Evolutionary conservation across 2,797 vertebrate genomes (phyloP), one percentile per base, ranked within the genome.

Genomic region (Anguilla anguilla): DNA sequence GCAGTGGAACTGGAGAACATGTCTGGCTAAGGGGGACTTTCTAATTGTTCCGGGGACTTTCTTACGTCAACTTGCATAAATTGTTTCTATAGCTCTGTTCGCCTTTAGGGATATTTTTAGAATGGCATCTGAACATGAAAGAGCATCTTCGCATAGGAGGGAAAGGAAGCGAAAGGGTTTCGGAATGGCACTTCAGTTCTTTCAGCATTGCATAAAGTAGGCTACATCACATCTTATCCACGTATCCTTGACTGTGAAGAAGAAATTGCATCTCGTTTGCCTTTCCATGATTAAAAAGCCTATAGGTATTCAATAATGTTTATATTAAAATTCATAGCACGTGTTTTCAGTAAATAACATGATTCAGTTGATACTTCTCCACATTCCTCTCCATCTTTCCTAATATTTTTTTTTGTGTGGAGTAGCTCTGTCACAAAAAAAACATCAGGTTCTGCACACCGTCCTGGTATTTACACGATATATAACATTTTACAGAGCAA

Each of bases 41-140:
- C 17, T 82, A 82, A 82, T 82, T 82, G 79, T n/a, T 82, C 43
- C 46, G 25, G 9, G 19, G 79, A 51, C 46, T 51, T n/a, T 82
- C 19, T 82, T n/a, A n/a, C 9, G 25, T 82, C 43, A 82, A 43
- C 35, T 77, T 77, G 74, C 74, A 43, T 46, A 6, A 2, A 49
- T 82, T 82, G 79, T 82, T 46, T 51, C 79, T 82, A 51, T 82
- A 77, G 3, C 31, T 15, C 25, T 11, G 46, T 25, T 82, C 2
- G 46, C 4, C 25, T 49, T 9, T n/a, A 49, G 79, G 7, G 35
- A 51, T 82, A 82, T 82, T 82, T 82, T 51, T 51, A 82, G 79
- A 51, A 82, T 82, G 46, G 79, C 79, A 49, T 82, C 22, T 82
- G 79, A 51, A 82, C 43, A 82, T 13, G 79, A 82, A 49, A 51